Percentiles rank a stretch among this genome's conserved stretches.
phyloP scores from a whole-genome alignment of 2,797 vertebrate genomes.

The Rhynchonycteris naso region DNA sequence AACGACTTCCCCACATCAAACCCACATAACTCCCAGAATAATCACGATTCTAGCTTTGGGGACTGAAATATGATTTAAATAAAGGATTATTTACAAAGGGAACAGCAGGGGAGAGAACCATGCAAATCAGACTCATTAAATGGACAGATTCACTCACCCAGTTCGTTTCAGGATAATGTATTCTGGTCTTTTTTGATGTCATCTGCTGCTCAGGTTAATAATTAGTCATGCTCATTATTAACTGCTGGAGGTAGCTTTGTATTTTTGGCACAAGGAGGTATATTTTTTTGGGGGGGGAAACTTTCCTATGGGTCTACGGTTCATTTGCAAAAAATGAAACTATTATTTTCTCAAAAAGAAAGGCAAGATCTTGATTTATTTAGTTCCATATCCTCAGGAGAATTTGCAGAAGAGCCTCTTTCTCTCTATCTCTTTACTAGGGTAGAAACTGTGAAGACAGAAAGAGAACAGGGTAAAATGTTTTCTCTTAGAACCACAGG shows the following conservation, averaged over 20 bases:
- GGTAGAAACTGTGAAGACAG: background rate
- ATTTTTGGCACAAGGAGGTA: conserved; percentile 33
- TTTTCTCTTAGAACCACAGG: conserved; percentile 43
- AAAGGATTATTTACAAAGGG: conserved; percentile 66
- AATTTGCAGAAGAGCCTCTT: conserved; percentile 23
- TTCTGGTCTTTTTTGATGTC: conserved; percentile 74
- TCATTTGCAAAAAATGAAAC: conserved; percentile 61
- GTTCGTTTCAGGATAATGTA: conserved; percentile 70
- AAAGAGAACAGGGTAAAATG: conserved; percentile 45
- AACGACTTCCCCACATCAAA: conserved; percentile 36
- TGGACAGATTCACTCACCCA: conserved; percentile 10
- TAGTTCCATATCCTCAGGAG: conserved; percentile 11
- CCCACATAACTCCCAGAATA: background rate
- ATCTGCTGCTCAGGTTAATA: conserved; percentile 79
- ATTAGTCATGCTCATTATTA: conserved; percentile 77
- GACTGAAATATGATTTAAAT: conserved; percentile 57
- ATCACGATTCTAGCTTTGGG: conserved; percentile 49
- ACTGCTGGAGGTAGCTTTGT: conserved; percentile 55
- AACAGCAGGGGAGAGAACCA: conserved; percentile 56
- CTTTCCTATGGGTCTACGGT: conserved; percentile 21
- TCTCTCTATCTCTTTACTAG: conserved; percentile 39
- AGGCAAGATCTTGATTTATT: conserved; percentile 30
- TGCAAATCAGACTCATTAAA: conserved; percentile 63
- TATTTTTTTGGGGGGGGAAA: background rate
- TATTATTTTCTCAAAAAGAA: conserved; percentile 49